Evolutionary conservation across 2,888 invertebrate genomes (phyloP), one percentile per base, ranked within the genome.

Genomic region (Thecophora atra): DNA sequence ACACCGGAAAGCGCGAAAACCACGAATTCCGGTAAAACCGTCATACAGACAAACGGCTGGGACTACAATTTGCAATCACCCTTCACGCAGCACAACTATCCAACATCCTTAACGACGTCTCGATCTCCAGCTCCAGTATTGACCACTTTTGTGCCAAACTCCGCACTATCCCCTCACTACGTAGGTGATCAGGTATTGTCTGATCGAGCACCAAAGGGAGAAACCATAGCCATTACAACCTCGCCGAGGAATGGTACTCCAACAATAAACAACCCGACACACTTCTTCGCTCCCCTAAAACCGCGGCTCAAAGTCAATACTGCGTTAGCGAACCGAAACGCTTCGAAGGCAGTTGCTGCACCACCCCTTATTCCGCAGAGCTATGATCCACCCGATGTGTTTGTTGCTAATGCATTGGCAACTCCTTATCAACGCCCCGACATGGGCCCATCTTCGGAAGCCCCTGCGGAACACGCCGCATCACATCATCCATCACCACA

Each of bases 251-350:
- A 73, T 77, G 77, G 78, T 78, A 15, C 26, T 8, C 42, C 62
- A 19, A 15, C 70, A 19, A 17, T 24, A 75, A 81, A 80, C 69
- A 83, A 81, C 73, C 86, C 86, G 0, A 87, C 85, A 76, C 88
- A 88, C 76, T 88, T 88, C 75, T 88, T 88, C 77, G 85, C 88
- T 26, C 88, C 88, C 19, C 80, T 87, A 8, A 86, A 86, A 77
- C 84, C 85, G 58, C 82, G 83, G 70, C 78, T 84, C 52, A 82
- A 81, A 77, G 76, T 84, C 67, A 81, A 84, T 78, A 82, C 86
- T 72, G 77, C 84, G 51, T 72, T 84, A 62, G 83, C 84, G 73
- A 80, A 83, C 72, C 78, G 81, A 62, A 73, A 71, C 21, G 8
- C 73, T 42, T 51, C 76, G 8, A 62, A 51, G 15, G 24, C 71